Percentiles rank a stretch among this genome's conserved stretches.
Conservation (phyloP, 2,797 vertebrate species). For the Leptoclinus maculatus region DNA sequence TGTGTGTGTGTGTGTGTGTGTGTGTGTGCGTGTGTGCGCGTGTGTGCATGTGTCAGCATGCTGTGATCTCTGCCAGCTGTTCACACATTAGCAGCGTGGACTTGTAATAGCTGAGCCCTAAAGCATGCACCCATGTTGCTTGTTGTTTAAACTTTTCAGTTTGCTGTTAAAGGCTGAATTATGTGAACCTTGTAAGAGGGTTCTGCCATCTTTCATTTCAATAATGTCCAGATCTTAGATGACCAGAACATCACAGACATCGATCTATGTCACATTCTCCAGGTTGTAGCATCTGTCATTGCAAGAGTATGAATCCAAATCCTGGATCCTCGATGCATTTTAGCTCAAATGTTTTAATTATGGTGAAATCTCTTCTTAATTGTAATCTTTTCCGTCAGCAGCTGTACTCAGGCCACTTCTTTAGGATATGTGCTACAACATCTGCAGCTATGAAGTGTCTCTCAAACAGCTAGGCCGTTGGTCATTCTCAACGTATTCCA, state of each 20-base stretch:
- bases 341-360: conserved; percentile 6
- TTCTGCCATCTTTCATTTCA: not conserved
- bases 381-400: not conserved
- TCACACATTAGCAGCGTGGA: conserved; percentile 46
- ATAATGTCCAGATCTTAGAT: not conserved
- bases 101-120: conserved; percentile 48
- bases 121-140: conserved; percentile 43
- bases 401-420: not conserved
- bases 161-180: conserved; percentile 21
- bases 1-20: not conserved
- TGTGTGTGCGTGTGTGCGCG: no score
- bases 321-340: not conserved
- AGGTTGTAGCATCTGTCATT: not conserved
- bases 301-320: not conserved
- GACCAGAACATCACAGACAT: not conserved
- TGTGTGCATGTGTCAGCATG: not conserved
- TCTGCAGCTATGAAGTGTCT: not conserved
- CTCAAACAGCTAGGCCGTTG: not conserved
- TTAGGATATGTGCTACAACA: not conserved
- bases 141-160: conserved; percentile 27
- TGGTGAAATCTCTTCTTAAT: conserved; percentile 1
- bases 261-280: not conserved
- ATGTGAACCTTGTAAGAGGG: conserved; percentile 22
- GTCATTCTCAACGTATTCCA: not conserved
- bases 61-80: conserved; percentile 53